Evolutionary conservation across 2,888 invertebrate species (phyloP), one percentile per base, ranked within the genome.

Genomic region (Sicus ferrugineus): DNA sequence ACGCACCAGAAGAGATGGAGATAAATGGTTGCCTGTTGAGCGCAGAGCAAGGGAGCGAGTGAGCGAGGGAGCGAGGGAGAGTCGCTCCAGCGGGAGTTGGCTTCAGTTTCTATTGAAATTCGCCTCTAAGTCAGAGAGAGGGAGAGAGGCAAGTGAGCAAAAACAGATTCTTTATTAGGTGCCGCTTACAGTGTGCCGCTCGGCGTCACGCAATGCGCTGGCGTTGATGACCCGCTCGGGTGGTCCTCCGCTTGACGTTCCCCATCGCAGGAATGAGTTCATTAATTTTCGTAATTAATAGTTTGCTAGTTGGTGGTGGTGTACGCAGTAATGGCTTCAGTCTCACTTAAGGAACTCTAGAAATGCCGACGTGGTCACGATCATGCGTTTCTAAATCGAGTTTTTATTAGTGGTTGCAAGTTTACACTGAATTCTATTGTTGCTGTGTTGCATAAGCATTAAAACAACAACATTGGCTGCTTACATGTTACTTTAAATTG

Each of bases 241-340:
- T 66, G 66, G 66, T 66, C 66, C 42, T 26, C 42, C 66, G 21
- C 34, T 38, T n/a, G n/a, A n/a, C 66, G 28, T 50, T 16, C 30
- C 28, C 50, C 63, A 46, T 28, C 30, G 19, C 56, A 21, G 23
- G 19, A 26, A 66, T 42, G 66, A 56, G 67, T 67, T 67, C 38
- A 67, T 67, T 67, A 67, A 67, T 67, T 67, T 48, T 46, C 58
- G 48, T 67, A 59, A 59, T 48, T 28, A 28, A 42, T 42, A 38
- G 31, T n/a, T n/a, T n/a, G n/a, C n/a, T n/a, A n/a, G n/a, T n/a
- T n/a, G n/a, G n/a, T n/a, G n/a, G 58, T 67, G 31, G 21, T 59
- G 16, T n/a, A 67, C 30, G 42, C 19, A 66, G 46, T 66, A 42
- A 66, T 56, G 56, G 31, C 66, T 61, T 61, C 38, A 38, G 61